These are phyloP conservation scores for Mesitornis unicolor DNA, from an alignment of 2,113 vertebrate species.

Conservation along the genomic window DNA sequence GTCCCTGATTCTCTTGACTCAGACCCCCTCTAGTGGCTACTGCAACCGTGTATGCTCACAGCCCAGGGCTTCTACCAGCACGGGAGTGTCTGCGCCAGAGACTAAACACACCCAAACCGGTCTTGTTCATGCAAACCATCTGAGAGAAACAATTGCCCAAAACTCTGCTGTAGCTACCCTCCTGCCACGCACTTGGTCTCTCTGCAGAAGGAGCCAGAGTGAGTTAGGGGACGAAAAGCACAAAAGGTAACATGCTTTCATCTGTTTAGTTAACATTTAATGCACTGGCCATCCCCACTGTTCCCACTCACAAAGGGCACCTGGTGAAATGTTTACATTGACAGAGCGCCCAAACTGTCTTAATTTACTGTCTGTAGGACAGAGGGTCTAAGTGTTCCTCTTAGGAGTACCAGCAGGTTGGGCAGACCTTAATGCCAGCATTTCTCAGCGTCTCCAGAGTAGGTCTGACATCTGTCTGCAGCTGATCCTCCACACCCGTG, in stretches of 20 bases:
- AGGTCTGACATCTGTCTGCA: slow-evolving; percentile 91
- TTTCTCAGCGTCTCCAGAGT: slow-evolving; percentile 95
- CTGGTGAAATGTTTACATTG: background rate
- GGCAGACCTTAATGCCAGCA: slow-evolving; percentile 91
- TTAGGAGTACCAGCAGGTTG: background rate
- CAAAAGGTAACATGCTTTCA: background rate
- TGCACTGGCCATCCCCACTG: background rate
- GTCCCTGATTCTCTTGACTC: background rate
- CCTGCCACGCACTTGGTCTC: accelerated
- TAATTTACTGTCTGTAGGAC: background rate
- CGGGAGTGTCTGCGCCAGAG: accelerated
- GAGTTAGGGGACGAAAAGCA: background rate
- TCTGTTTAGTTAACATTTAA: background rate
- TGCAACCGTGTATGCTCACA: background rate
- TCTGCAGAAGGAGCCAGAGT: background rate
- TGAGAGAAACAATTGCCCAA: background rate
- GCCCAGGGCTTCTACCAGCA: background rate
- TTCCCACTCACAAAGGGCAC: background rate
- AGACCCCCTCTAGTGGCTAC: slow-evolving; percentile 53
- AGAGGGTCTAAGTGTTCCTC: background rate
- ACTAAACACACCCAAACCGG: background rate
- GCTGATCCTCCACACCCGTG: slow-evolving; percentile 94
- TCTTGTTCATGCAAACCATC: background rate
- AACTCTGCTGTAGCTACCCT: background rate
- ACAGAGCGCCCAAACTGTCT: background rate